A percentile compares a stretch with the other conserved stretches of the same genome.
Conservation (phyloP, 2,113 vertebrate genomes). For the Notiomystis cincta region DNA sequence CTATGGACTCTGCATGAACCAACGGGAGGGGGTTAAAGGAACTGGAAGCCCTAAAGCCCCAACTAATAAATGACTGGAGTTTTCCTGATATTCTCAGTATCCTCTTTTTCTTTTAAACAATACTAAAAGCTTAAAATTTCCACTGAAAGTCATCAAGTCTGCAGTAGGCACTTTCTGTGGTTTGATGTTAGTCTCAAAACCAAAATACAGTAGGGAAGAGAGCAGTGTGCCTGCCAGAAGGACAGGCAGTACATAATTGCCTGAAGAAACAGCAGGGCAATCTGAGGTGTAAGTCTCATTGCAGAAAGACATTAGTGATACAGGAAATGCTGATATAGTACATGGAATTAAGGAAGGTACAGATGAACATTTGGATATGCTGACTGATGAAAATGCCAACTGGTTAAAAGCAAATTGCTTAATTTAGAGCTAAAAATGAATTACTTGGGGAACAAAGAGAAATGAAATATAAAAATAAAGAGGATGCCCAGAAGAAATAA, state of each 20-base stretch:
- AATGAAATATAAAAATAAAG: constrained; percentile 29
- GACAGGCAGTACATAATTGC: neutral
- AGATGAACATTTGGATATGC: constrained; percentile 37
- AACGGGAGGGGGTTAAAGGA: neutral
- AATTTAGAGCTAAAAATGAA: constrained; percentile 8
- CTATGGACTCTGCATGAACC: neutral
- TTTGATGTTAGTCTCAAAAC: neutral
- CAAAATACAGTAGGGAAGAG: neutral
- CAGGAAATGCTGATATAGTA: constrained; percentile 20
- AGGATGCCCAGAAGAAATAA: constrained; percentile 9
- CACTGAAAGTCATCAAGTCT: neutral
- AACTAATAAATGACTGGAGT: neutral
- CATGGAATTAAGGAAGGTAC: constrained; percentile 28
- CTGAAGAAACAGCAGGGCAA: neutral
- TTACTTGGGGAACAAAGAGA: constrained; percentile 11
- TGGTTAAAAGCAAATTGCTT: constrained; percentile 24
- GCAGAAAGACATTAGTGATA: constrained; percentile 1
- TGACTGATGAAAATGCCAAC: constrained; percentile 28
- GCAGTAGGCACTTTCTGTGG: neutral
- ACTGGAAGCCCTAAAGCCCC: neutral
- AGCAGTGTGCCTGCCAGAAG: neutral
- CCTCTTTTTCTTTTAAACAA: neutral
- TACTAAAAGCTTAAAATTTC: neutral
- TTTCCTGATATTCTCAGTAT: neutral
- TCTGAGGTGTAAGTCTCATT: neutral